Percentiles rank a stretch among this genome's conserved stretches.
phyloP scores from a whole-genome alignment of 2,113 vertebrate species.

The Microtus richardsoni region DNA sequence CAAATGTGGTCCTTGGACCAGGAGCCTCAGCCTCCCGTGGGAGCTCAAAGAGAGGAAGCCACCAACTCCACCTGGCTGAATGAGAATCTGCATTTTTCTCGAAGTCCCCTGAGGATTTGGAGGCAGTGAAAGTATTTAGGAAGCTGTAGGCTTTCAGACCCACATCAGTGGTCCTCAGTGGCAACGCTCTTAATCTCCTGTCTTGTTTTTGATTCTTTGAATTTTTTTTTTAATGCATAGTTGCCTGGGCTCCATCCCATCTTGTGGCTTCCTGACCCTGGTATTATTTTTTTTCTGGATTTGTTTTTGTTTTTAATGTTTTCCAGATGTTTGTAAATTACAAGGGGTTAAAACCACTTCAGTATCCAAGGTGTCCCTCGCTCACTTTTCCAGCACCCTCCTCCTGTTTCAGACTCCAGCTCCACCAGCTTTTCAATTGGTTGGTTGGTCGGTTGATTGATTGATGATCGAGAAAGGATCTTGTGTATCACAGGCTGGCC shows the following conservation, averaged over 20 bases:
- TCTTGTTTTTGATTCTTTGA: background rate
- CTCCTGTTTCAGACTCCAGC: background rate
- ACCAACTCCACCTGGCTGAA: background rate
- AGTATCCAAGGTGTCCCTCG: background rate
- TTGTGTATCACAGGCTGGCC: background rate
- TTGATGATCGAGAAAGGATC: background rate
- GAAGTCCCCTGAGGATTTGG: background rate
- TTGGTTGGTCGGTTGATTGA: background rate
- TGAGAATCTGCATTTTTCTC: background rate
- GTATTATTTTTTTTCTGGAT: background rate
- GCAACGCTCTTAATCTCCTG: background rate
- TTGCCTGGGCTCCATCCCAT: background rate
- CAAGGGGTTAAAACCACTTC: background rate
- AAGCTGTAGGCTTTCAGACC: background rate
- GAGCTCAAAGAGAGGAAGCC: background rate
- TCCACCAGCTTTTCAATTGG: background rate
- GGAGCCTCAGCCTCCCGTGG: background rate
- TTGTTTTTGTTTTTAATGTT: background rate
- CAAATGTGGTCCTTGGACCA: background rate
- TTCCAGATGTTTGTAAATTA: background rate
- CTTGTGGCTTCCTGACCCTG: background rate
- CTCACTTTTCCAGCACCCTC: background rate
- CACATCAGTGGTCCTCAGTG: background rate
- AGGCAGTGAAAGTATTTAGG: background rate
- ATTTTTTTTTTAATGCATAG: background rate